Percentiles rank a stretch among this genome's conserved stretches.
Conservation (phyloP, 2,113 vertebrate species). For the Rousettus leschenaultii region DNA sequence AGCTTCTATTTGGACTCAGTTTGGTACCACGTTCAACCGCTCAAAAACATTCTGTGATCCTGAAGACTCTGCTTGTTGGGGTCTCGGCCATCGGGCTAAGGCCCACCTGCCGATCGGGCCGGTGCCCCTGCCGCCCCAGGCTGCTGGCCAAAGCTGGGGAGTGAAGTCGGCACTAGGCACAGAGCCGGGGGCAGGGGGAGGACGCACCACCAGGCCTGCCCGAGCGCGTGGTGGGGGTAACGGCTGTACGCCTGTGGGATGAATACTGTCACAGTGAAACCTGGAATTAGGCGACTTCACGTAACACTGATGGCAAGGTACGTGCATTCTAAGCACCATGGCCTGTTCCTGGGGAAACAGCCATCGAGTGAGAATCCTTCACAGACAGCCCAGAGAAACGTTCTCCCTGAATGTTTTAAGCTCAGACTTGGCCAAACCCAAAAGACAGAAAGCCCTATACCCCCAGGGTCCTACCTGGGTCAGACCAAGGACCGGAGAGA, state of each 20-base stretch:
- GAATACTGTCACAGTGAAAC: constrained; percentile 73
- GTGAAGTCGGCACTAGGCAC: background rate
- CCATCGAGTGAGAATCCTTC: background rate
- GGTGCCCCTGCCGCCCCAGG: fast-evolving
- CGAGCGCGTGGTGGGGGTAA: background rate
- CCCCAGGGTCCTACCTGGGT: background rate
- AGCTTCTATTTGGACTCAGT: constrained; percentile 20
- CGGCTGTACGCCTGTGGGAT: constrained; percentile 39
- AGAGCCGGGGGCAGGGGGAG: fast-evolving
- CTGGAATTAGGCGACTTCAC: background rate
- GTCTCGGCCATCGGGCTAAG: constrained; percentile 65
- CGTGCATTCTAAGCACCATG: constrained; percentile 63
- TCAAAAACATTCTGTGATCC: constrained; percentile 41
- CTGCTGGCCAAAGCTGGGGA: constrained; percentile 1
- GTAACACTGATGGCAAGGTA: constrained; percentile 38
- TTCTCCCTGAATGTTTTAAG: constrained; percentile 37
- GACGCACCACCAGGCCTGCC: background rate
- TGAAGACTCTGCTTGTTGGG: background rate
- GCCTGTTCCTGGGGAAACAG: background rate
- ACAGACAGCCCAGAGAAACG: constrained; percentile 42
- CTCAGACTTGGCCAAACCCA: background rate
- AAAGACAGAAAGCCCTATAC: background rate
- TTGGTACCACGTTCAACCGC: constrained; percentile 69
- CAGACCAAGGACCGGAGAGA: background rate
- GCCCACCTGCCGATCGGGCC: background rate